Base-by-base conservation (phyloP, 2,888 invertebrate species). In the Amblyjoppa proteus region DNA sequence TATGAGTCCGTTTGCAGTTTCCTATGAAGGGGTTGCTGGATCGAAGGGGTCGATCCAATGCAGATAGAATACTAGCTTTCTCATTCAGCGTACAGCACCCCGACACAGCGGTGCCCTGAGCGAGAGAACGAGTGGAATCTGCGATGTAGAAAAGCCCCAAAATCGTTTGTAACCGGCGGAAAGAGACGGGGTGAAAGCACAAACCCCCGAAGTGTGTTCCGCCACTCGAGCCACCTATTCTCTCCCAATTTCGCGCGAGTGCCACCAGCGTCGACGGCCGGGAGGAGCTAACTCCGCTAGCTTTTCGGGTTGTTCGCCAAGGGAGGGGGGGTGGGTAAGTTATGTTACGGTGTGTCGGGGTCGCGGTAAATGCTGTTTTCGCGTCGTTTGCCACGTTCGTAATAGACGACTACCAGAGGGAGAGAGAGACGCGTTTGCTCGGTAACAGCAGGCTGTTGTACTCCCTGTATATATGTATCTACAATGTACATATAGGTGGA, bases 321-420 rank as follows among this genome's bases (percentile, higher is more conserved):
- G 66, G n/a, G 76, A 69, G 75, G 61, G 20, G 20, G 85, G 81
- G 83, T 83, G 86, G 88, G 66, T 90, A 90, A 90, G 90, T 90
- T 90, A 89, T 89, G 89, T 87, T 86, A 87, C 86, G 78, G 82
- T 88, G 89, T 86, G 88, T 86, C 87, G 75, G 83, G 81, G 79
- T 74, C 84, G 83, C 73, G 87, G 88, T 88, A 89, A 90, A 89
- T 84, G 83, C 82, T 84, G 87, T 86, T 86, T 85, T 84, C 86
- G 86, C 86, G 87, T 88, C 85, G 87, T 88, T 90, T 88, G 83
- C 88, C 85, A 77, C 87, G 87, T 85, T 88, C 83, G 88, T 86
- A 87, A 89, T 89, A 87, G 88, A 89, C 84, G 82, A 71, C 51
- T 64, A 51, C 45, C 64, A 76, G 58, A 31, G 51, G 51, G 49